Base-by-base conservation (phyloP, 2,113 vertebrate genomes). In the Otocyon megalotis region DNA sequence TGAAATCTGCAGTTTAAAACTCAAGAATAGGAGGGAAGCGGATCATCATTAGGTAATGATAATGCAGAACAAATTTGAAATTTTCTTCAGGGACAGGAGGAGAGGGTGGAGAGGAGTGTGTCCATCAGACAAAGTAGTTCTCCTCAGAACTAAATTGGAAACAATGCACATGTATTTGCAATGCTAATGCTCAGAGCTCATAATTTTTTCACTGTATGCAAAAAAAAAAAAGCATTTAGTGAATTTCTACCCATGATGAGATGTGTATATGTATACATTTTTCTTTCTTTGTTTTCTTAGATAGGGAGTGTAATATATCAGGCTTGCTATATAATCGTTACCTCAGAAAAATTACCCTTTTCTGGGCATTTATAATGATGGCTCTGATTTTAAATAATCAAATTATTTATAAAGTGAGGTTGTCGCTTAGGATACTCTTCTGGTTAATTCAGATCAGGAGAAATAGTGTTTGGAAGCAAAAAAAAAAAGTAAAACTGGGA, bases 41-140 rank as follows among this genome's bases (percentile, higher is more conserved):
- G 71, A 97, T 97, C n/a, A 74, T 89, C 50, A 89, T 97, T 94
- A 96, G 83, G 92, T 94, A 93, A 91, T 82, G 93, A 86, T 80
- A 97, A 92, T 94, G 62, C 67, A 74, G n/a, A 93, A 91, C 10
- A 89, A 93, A 91, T 88, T 30, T 53, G 60, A 93, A 88, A 92
- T 94, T 94, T 97, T 96, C 83, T 92, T 92, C 62, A 87, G 72
- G 77, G 50, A 83, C 32, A 82, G 54, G 60, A 86, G 35, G n/a
- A 88, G 67, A 56, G n/a, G 62, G 56, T 79, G 12, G 67, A 79
- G 67, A 83, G 15, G 19, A 86, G 26, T 56, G 16, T 9, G 20
- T 90, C 74, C 86, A 74, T 85, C 87, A 87, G 65, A 94, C 30
- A 88, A 90, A 95, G 74, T 82, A 60, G 2, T 90, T 95, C 80